Base-by-base conservation (phyloP, 2,888 invertebrate genomes). In the Ennomos fuscantarius region DNA sequence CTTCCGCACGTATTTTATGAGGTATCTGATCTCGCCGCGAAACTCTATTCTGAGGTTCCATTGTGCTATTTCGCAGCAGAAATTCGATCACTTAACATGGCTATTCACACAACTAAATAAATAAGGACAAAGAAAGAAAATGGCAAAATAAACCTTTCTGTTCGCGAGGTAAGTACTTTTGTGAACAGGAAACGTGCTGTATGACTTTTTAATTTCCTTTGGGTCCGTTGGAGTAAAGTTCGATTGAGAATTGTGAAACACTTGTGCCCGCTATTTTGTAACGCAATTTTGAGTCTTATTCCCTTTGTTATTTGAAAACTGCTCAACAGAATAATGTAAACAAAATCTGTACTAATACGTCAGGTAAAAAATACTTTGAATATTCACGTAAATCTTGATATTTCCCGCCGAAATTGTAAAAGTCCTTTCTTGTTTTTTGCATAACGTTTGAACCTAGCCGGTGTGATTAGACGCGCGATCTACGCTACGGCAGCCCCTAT, bases 31-130 rank as follows among this genome's bases (percentile, higher is more conserved):
- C 68, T 61, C 55, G 53, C 59, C 43, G 52, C 39, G 63, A 63
- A 62, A 62, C 53, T 62, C 62, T 44, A 62, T 63, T 65, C 62
- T 57, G 60, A 57, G 45, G 40, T 54, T 60, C 62, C 60, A 65
- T 68, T 65, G 68, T 65, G 49, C 60, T 62, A 56, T 62, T 65
- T 62, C 68, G 63, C 63, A 41, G 58, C 55, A 43, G 68, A 62
- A 24, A 61, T 65, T 68, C 65, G 65, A 68, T 63, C 67, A 63
- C 67, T 63, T 68, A 68, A 65, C 62, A 62, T 63, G 41, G 60
- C 63, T 48, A 65, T 68, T 65, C 65, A 63, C 42, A 45, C 57
- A 62, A 60, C 55, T 55, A 68, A 63, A 68, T 68, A 68, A 68
- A 65, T 59, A 63, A 57, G 49, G 49, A 40, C 45, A 45, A 32